These are phyloP conservation scores for Alouatta palliata DNA, from an alignment of 2,113 vertebrate species.

Conservation along the genomic window DNA sequence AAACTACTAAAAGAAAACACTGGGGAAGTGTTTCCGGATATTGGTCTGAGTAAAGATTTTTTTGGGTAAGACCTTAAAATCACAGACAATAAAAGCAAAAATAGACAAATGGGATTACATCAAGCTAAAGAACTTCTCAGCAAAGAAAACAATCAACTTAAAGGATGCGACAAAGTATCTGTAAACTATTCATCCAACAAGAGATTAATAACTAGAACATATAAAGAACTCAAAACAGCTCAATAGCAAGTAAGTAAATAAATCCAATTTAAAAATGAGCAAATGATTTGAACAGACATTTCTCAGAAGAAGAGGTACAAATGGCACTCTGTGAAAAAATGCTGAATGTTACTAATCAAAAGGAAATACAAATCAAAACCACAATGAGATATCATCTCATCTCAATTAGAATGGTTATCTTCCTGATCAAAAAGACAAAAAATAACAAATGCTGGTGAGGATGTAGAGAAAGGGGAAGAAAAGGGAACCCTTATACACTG, in stretches of 20 bases:
- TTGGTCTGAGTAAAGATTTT: not conserved
- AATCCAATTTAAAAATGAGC: not conserved
- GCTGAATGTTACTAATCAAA: not conserved
- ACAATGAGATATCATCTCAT: not conserved
- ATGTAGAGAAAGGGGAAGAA: not conserved
- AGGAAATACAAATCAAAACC: not conserved
- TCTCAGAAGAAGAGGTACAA: not conserved
- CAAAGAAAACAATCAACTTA: not conserved
- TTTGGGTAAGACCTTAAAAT: not conserved
- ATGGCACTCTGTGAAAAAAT: not conserved
- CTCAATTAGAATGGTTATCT: not conserved
- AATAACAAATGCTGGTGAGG: not conserved
- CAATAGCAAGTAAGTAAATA: not conserved
- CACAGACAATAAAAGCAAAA: not conserved
- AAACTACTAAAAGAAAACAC: not conserved
- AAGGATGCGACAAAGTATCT: not conserved
- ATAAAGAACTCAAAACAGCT: not conserved
- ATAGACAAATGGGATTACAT: not conserved
- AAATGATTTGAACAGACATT: not conserved
- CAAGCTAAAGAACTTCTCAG: not conserved
- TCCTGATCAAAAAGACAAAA: not conserved
- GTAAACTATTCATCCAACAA: not conserved
- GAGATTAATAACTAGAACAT: not conserved
- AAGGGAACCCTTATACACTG: not conserved
- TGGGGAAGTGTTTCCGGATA: not conserved